Evolutionary conservation across 2,797 vertebrate genomes (phyloP).

Genomic region (Hemibagrus guttatus): DNA sequence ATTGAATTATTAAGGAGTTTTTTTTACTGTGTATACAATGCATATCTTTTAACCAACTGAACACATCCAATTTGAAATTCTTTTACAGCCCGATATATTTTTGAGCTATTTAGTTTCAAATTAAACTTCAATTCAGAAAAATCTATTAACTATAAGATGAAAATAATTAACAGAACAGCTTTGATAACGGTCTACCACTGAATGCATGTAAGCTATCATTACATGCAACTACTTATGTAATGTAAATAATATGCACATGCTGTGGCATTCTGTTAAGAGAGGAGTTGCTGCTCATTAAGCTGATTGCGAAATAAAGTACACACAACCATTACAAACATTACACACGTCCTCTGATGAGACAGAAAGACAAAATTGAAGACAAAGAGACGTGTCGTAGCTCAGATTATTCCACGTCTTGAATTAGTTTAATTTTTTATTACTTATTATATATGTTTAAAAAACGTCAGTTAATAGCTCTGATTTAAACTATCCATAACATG

Average conservation of each 20-base stretch:
- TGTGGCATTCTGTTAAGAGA: background rate
- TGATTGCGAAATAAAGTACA: background rate
- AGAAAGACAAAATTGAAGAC: background rate
- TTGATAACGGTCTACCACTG: background rate
- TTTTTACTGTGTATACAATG: background rate
- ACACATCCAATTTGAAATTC: background rate
- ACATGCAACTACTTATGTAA: background rate
- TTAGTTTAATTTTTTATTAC: background rate
- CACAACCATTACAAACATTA: background rate
- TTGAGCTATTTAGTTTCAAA: background rate
- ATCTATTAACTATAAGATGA: background rate
- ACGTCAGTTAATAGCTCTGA: background rate
- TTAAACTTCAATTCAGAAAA: background rate
- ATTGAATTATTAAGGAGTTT: too few species aligned
- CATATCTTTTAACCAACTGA: background rate
- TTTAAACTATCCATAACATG: background rate
- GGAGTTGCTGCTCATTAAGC: background rate
- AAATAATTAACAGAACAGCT: background rate
- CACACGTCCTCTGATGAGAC: background rate
- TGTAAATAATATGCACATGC: background rate
- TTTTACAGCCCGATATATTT: background rate
- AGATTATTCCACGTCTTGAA: background rate
- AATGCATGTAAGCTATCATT: background rate
- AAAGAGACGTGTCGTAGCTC: background rate
- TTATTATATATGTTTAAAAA: too few species aligned